Percentiles rank a stretch among this genome's conserved stretches.
Evolutionary conservation across 2,113 vertebrate genomes (phyloP).

Genomic region (Leptobrachium ailaonicum): DNA sequence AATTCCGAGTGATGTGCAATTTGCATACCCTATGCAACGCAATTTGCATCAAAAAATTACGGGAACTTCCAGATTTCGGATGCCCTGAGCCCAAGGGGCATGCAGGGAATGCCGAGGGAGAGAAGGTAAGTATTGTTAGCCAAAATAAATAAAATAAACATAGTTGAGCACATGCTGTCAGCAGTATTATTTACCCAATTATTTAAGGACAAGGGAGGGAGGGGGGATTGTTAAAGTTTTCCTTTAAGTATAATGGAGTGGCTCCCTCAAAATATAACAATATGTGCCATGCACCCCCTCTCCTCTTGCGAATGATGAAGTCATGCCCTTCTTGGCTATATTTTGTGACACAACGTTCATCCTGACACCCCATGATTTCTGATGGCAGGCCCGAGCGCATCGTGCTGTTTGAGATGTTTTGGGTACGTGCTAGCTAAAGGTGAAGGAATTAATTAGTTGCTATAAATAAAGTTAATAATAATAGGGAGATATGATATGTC

Average conservation of each 20-base stretch:
- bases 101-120: no score
- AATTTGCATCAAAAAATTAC: no score
- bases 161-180: no score
- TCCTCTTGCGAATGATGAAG: neutral
- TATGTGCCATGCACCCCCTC: neutral
- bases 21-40: no score
- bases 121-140: no score
- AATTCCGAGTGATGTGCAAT: no score
- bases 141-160: no score
- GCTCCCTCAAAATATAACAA: neutral
- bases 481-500: constrained; percentile 46
- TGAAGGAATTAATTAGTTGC: constrained; percentile 30
- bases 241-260: neutral
- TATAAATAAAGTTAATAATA: constrained; percentile 41
- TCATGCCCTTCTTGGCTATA: neutral
- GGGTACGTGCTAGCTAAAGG: neutral
- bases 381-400: neutral
- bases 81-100: no score
- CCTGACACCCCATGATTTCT: neutral
- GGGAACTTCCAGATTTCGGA: no score
- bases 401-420: neutral
- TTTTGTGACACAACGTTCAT: neutral
- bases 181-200: no score
- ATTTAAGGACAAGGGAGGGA: no score
- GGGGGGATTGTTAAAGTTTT: no score